phyloP scores from a whole-genome alignment of 2,888 invertebrate species.

The Proisotoma minuta region DNA sequence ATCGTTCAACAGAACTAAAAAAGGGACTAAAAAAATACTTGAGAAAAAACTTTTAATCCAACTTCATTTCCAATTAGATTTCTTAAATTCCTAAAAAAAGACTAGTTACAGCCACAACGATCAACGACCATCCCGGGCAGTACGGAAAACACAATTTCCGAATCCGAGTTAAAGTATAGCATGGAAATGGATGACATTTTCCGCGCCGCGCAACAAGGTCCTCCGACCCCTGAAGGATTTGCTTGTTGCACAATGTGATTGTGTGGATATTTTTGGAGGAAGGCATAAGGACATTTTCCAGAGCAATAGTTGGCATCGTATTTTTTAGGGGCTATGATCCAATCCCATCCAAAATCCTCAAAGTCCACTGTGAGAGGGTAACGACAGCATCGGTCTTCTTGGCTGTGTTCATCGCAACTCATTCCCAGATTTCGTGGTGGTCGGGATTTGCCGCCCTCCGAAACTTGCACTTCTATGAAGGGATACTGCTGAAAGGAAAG shows the following conservation, averaged over 20 bases:
- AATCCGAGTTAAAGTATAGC: constrained; percentile 84
- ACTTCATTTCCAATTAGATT: too few species aligned
- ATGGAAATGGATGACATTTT: constrained; percentile 82
- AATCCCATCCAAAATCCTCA: constrained; percentile 93
- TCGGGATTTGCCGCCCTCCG: constrained; percentile 57
- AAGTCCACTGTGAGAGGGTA: constrained; percentile 92
- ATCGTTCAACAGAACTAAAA: too few species aligned
- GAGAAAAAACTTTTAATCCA: too few species aligned
- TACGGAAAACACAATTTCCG: constrained; percentile 79
- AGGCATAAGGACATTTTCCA: constrained; percentile 86
- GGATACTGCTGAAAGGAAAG: constrained; percentile 53
- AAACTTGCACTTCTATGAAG: constrained; percentile 59
- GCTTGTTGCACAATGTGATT: constrained; percentile 82
- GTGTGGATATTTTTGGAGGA: constrained; percentile 79
- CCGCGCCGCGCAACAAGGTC: constrained; percentile 84
- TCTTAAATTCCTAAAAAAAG: too few species aligned
- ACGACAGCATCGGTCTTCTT: constrained; percentile 84
- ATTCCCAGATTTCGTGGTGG: constrained; percentile 73
- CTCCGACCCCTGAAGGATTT: constrained; percentile 67
- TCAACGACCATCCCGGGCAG: constrained; percentile 93
- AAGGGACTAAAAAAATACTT: too few species aligned
- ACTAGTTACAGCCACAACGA: constrained; percentile 83
- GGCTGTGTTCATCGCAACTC: constrained; percentile 74
- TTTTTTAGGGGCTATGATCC: constrained; percentile 90
- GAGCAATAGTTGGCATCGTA: constrained; percentile 95